These are phyloP conservation scores for Cuniculus paca DNA, from an alignment of 2,797 vertebrate genomes.

Conservation along the genomic window DNA sequence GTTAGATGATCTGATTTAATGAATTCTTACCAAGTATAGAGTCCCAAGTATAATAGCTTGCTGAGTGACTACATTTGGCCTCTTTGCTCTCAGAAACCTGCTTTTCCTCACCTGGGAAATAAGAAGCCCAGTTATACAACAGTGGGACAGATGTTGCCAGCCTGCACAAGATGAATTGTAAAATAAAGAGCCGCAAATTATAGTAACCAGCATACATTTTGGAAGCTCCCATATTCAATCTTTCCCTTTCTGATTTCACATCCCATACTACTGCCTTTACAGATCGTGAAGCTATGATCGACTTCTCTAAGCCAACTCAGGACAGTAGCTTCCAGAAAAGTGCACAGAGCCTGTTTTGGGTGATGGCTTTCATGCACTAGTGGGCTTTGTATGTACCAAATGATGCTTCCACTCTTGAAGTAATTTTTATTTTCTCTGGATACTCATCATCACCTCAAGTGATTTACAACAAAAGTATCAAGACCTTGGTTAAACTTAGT, in stretches of 20 bases:
- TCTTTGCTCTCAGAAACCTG: background rate
- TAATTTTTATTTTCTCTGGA: constrained; percentile 44
- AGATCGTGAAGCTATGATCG: background rate
- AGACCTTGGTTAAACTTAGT: constrained; percentile 1
- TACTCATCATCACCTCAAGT: background rate
- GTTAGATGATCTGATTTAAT: background rate
- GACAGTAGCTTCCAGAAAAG: background rate
- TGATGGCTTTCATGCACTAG: background rate
- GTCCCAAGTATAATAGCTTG: background rate
- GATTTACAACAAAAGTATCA: background rate
- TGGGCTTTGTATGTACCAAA: background rate
- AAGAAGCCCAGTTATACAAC: background rate
- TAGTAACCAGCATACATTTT: background rate
- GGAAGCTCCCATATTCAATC: background rate
- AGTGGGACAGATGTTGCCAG: background rate
- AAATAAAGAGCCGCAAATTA: background rate
- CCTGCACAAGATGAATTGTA: background rate
- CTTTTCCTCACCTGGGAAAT: constrained; percentile 1
- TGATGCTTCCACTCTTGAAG: background rate
- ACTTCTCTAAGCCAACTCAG: background rate
- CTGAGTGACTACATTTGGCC: background rate
- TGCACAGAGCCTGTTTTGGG: background rate
- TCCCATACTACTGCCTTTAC: background rate
- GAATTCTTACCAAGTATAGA: background rate
- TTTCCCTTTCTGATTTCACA: background rate